These are phyloP conservation scores for Alloscopus bannaensis DNA, from an alignment of 2,888 invertebrate genomes.

Conservation along the genomic window DNA sequence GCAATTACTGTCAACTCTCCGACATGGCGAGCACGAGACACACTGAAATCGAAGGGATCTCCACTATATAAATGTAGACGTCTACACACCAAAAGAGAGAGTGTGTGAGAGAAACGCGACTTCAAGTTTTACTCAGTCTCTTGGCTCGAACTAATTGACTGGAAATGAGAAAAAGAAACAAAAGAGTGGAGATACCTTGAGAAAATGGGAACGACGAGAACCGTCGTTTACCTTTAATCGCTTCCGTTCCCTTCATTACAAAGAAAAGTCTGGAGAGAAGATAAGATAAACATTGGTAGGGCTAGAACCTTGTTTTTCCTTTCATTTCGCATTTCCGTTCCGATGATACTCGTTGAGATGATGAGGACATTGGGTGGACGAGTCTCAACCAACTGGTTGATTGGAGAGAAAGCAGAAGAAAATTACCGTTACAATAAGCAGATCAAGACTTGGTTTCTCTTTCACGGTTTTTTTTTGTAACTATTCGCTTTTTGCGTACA, in stretches of 20 bases:
- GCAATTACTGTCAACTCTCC: constrained; percentile 69
- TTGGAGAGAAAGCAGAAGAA: too few relatives aligned
- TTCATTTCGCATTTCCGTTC: too few relatives aligned
- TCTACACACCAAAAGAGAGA: background rate
- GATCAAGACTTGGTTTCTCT: too few relatives aligned
- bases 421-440: too few relatives aligned
- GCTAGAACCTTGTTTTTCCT: too few relatives aligned
- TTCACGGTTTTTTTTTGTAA: too few relatives aligned
- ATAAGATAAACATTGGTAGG: too few relatives aligned
- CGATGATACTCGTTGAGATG: too few relatives aligned
- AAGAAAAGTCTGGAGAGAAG: background rate
- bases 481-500: too few relatives aligned
- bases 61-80: constrained; percentile 62
- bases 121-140: constrained; percentile 2
- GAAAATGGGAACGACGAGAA: background rate
- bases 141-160: too few relatives aligned
- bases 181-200: background rate
- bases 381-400: too few relatives aligned
- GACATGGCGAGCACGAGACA: constrained; percentile 67
- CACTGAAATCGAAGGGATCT: constrained; percentile 70
- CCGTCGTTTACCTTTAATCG: background rate
- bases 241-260: constrained; percentile 7
- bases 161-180: background rate
- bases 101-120: background rate
- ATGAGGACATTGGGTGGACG: too few relatives aligned